phyloP scores from a whole-genome alignment of 2,888 invertebrate genomes.

The Octonoba sinensis region DNA sequence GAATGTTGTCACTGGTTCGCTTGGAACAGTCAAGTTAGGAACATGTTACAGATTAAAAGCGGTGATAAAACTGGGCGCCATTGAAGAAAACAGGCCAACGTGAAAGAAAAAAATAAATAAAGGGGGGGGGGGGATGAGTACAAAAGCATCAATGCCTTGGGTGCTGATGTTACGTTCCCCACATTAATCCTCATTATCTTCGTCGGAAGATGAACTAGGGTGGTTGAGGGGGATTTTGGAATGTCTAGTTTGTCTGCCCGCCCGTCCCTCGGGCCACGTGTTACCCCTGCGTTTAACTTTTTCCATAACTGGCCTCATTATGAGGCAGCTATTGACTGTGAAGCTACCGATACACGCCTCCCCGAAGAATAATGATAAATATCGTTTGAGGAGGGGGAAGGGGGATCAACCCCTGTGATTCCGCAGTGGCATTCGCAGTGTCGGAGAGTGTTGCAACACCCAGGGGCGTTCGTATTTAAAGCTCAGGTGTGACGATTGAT shows the following conservation, averaged over 20 bases:
- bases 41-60: constrained; percentile 62
- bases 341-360: not conserved
- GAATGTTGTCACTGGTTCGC: constrained; percentile 40
- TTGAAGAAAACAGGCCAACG: constrained; percentile 10
- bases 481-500: constrained; percentile 51
- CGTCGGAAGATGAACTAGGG: constrained; percentile 20
- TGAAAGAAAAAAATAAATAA: too few relatives aligned
- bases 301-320: constrained; percentile 56
- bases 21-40: constrained; percentile 28
- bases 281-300: constrained; percentile 34
- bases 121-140: too few relatives aligned
- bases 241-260: constrained; percentile 34
- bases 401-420: constrained; percentile 7
- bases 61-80: constrained; percentile 57
- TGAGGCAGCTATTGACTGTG: not conserved
- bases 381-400: constrained; percentile 6
- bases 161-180: constrained; percentile 50
- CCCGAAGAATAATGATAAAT: constrained; percentile 29
- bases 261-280: constrained; percentile 38
- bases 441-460: constrained; percentile 45
- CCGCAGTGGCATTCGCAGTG: constrained; percentile 20
- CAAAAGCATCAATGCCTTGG: constrained; percentile 35
- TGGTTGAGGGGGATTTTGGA: constrained; percentile 40
- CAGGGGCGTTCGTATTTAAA: constrained; percentile 35
- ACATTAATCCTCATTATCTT: constrained; percentile 64